These are phyloP conservation scores for Aphaenogaster rudis DNA, from an alignment of 1,140 invertebrate genomes.

Conservation along the genomic window DNA sequence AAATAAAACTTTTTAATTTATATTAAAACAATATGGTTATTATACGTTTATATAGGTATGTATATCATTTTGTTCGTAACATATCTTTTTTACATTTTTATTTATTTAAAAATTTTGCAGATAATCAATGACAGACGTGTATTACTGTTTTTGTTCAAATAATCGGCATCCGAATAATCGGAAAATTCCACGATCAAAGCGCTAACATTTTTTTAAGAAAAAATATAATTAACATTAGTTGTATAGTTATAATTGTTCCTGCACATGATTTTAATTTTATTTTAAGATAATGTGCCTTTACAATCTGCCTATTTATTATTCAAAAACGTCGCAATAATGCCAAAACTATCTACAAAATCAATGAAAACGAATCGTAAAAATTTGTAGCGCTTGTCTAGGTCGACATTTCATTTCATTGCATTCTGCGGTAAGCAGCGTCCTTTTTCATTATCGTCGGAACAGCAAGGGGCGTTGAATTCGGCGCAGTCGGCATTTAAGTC, in stretches of 20 bases:
- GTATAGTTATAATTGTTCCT: not conserved
- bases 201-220: not conserved
- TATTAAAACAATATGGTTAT: slow-evolving; percentile 8
- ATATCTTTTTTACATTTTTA: not conserved
- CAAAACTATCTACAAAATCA: not conserved
- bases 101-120: not conserved
- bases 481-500: slow-evolving; percentile 42
- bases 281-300: not conserved
- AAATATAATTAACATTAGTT: not conserved
- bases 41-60: not conserved
- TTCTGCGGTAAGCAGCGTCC: not conserved
- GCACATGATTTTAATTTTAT: not conserved
- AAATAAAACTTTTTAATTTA: slow-evolving; percentile 34
- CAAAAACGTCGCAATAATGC: not conserved
- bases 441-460: slow-evolving; percentile 52
- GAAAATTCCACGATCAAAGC: not conserved
- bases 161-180: not conserved
- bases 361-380: slow-evolving; percentile 8
- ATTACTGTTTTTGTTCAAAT: not conserved
- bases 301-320: not conserved
- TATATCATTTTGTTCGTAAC: not conserved
- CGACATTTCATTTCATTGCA: slow-evolving; percentile 35
- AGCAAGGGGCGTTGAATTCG: slow-evolving; percentile 28
- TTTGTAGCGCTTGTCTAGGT: slow-evolving; percentile 3
- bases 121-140: not conserved